phyloP scores from a whole-genome alignment of 1,140 invertebrate genomes.

The Diuraphis noxia region DNA sequence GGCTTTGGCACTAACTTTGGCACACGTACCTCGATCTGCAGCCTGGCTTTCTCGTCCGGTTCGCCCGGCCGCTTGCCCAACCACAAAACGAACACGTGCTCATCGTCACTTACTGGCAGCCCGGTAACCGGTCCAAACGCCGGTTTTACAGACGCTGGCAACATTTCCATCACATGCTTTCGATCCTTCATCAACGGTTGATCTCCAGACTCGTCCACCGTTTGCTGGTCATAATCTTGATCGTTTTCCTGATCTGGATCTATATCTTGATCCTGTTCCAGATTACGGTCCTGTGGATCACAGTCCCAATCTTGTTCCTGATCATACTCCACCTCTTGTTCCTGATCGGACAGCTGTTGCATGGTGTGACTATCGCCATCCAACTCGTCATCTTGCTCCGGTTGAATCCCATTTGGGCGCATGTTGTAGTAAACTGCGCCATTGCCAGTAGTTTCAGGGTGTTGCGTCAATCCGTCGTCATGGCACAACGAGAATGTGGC shows the following conservation, averaged over 20 bases:
- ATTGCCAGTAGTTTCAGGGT: too few relatives aligned
- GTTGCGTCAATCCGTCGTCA: not conserved
- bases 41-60: not conserved
- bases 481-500: not conserved
- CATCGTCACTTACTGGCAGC: not conserved
- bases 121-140: not conserved
- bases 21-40: not conserved
- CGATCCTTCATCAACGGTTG: not conserved
- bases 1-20: not conserved
- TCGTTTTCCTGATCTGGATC: not conserved
- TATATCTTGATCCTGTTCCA: not conserved
- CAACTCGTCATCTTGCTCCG: not conserved
- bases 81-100: not conserved
- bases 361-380: not conserved
- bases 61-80: not conserved
- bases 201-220: not conserved
- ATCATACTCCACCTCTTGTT: not conserved
- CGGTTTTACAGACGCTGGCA: not conserved
- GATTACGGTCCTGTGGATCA: too few relatives aligned
- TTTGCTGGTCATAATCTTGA: not conserved
- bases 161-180: not conserved
- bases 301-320: not conserved
- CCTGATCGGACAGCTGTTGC: too few relatives aligned
- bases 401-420: not conserved
- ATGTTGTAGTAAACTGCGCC: slow-evolving; percentile 5